Evolutionary conservation across 2,888 invertebrate genomes (phyloP), one percentile per base, ranked within the genome.

Genomic region (Eupithecia insigniata): DNA sequence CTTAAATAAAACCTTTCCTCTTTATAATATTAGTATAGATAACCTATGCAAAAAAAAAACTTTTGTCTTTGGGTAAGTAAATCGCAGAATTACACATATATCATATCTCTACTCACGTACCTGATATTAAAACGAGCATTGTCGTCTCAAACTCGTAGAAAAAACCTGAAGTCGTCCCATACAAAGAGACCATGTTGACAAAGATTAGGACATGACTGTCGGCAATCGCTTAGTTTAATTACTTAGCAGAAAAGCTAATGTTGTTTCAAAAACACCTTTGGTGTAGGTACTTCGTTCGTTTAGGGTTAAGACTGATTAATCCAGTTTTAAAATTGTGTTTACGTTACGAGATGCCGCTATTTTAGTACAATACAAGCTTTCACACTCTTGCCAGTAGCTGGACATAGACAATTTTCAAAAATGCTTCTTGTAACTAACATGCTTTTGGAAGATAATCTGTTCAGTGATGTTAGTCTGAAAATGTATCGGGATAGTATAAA

Each of bases 191-290:
- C 4, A 14, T 55, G 55, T 55, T 55, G 55, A 55, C 55, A 26
- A 14, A 55, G 55, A 22, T 55, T 51, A 34, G 66, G 67, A 76
- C 68, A 70, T 71, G 74, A 76, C 66, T 73, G 71, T 60, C 70
- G 34, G 46, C 46, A 46, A 74, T 66, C 66, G 69, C 69, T 72
- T 66, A 55, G 43, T 18, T 39, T 46, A 68, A 74, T 76, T 74
- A 77, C 75, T 76, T 74, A 76, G 73, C 70, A 61, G 75, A 71
- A 72, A 75, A 58, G 60, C 65, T 70, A 68, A 69, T 70, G 74
- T 74, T 74, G 69, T 72, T 76, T 69, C 30, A 68, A 46, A 74
- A 73, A 77, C 74, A 77, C 55, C 69, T 69, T 43, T 73, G 32
- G 28, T 34, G 66, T 74, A 74, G 74, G 75, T 70, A 72, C n/a